Percentiles rank a stretch among this genome's conserved stretches.
Conservation (phyloP, 2,113 vertebrate species). For the Elachura formosa region DNA sequence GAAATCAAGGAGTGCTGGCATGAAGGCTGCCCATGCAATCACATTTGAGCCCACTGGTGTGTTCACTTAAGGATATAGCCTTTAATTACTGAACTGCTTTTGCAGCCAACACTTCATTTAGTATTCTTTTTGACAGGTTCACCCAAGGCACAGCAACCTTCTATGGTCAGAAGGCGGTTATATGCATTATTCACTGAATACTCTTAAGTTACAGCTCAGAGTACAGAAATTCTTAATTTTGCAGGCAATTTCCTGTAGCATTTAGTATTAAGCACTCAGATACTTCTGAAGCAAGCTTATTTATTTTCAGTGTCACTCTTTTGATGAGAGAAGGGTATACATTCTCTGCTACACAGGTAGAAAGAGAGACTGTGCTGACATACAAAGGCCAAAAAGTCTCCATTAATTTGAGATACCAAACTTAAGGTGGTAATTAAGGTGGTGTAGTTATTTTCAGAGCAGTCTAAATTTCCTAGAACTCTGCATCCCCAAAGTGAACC, state of each 20-base stretch:
- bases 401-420: background rate
- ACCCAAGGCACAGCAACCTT: background rate
- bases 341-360: background rate
- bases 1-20: background rate
- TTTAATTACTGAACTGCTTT: constrained; percentile 20
- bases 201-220: background rate
- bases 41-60: background rate
- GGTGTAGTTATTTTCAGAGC: background rate
- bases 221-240: background rate
- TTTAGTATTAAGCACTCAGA: background rate
- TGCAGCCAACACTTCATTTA: background rate
- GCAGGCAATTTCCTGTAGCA: background rate
- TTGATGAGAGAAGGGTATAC: background rate
- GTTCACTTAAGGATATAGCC: background rate
- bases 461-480: background rate
- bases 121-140: background rate
- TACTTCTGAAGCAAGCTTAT: background rate
- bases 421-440: background rate
- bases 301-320: background rate
- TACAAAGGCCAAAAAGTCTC: background rate
- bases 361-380: background rate
- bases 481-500: background rate
- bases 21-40: background rate
- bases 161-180: rapidly evolving
- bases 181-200: background rate